Percentiles rank a stretch among this genome's conserved stretches.
Conservation (phyloP, 2,113 vertebrate genomes). For the Caloenas nicobarica region DNA sequence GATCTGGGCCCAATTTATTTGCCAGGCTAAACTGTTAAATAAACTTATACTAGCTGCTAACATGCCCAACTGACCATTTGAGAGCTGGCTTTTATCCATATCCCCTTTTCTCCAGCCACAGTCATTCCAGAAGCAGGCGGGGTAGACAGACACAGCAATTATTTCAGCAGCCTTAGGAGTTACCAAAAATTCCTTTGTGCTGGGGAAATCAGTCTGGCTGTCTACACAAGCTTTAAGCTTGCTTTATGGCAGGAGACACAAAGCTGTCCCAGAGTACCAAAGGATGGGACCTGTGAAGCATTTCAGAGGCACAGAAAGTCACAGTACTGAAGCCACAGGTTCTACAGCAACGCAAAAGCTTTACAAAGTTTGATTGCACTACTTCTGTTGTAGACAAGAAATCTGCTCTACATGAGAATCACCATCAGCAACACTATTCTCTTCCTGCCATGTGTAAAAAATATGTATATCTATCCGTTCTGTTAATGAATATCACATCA, state of each 20-base stretch:
- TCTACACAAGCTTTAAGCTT: conserved; percentile 59
- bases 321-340: conserved; percentile 40
- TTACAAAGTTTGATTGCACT: conserved; percentile 23
- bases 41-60: conserved; percentile 59
- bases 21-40: conserved; percentile 36
- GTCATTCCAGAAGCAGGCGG: conserved; percentile 58
- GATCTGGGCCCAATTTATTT: not conserved
- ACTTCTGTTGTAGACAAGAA: conserved; percentile 7
- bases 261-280: conserved; percentile 57
- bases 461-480: not conserved
- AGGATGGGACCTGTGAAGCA: conserved; percentile 53
- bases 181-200: conserved; percentile 63
- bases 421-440: not conserved
- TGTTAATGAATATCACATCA: not conserved
- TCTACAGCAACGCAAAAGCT: conserved; percentile 32
- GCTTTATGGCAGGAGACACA: conserved; percentile 59
- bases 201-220: conserved; percentile 60
- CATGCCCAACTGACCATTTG: conserved; percentile 52
- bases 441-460: not conserved
- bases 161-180: conserved; percentile 61
- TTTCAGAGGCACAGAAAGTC: conserved; percentile 59
- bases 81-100: conserved; percentile 62
- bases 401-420: not conserved
- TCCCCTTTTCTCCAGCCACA: conserved; percentile 62
- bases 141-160: conserved; percentile 57